Base-by-base conservation (phyloP, 2,797 vertebrate genomes). In the Sparidentex hasta region DNA sequence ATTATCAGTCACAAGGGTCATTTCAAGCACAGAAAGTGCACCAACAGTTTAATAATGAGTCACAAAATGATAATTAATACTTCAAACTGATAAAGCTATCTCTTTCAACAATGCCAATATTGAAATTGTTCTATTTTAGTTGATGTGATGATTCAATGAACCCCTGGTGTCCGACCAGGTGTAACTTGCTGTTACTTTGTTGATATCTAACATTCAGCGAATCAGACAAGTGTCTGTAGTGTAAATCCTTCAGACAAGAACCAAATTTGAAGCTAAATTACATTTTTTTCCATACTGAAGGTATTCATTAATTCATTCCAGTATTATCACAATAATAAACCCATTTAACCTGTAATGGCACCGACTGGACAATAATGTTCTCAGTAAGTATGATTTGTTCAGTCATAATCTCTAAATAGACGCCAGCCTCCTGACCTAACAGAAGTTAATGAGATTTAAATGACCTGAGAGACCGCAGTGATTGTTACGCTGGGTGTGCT, bases 381-480 rank as follows among this genome's bases (percentile, higher is more conserved):
- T 27, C 7, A 58, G 14, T 56, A 44, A 33, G 18, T 47, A 18
- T 61, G 23, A 50, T 77, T 63, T 41, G 12, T 75, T 71, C 25
- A 18, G 33, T 72, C 23, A 65, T 14, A 16, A n/a, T 56, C 23
- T 46, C 38, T 17, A n/a, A 72, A 38, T n/a, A 21, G 12, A 74
- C 56, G 29, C 23, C n/a, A 11, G 58, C 18, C 43, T 64, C n/a
- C 20, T n/a, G 48, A 46, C n/a, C 5, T 23, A 29, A 58, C 33
- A 38, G 43, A 59, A 0, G 5, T 18, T 71, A 57, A 69, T 75
- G 51, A 71, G 61, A 63, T 81, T 79, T 71, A 76, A 82, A 85
- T 76, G 64, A 70, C 64, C 44, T 21, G 11, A 46, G 27, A 65
- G 63, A 50, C 47, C 41, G 54, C 2, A 12, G 3, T 12, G 55